phyloP scores from a whole-genome alignment of 2,797 vertebrate genomes.

The Halcyon chelicuti region DNA sequence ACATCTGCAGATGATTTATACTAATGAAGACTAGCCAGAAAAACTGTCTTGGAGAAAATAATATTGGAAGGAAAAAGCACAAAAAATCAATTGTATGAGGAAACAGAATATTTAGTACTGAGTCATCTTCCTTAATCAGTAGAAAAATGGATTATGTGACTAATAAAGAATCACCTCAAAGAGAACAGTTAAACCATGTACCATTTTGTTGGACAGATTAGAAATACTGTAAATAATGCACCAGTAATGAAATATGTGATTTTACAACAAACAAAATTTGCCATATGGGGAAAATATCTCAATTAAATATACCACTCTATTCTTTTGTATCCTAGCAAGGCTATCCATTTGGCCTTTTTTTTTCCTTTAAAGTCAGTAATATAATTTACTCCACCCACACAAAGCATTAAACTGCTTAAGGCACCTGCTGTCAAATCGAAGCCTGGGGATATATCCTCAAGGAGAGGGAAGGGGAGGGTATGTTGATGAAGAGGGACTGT shows the following conservation, averaged over 20 bases:
- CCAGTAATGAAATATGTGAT: neutral
- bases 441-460: neutral
- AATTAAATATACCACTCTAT: neutral
- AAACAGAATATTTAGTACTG: conserved; percentile 53
- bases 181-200: conserved; percentile 31
- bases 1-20: conserved; percentile 55
- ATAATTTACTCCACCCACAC: neutral
- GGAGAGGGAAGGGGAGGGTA: neutral
- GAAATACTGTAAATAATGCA: conserved; percentile 17
- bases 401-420: neutral
- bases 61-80: neutral
- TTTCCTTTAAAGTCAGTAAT: neutral
- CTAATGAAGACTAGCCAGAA: conserved; percentile 57
- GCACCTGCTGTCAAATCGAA: neutral
- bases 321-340: neutral
- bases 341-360: neutral
- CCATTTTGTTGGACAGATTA: conserved; percentile 13
- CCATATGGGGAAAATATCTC: neutral
- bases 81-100: conserved; percentile 48
- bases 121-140: conserved; percentile 49
- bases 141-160: conserved; percentile 42
- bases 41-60: conserved; percentile 49
- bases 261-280: neutral
- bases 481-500: neutral
- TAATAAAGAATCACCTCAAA: conserved; percentile 55